Evolutionary conservation across 1,140 invertebrate genomes (phyloP), one percentile per base, ranked within the genome.

Genomic region (Diorhabda elongata): DNA sequence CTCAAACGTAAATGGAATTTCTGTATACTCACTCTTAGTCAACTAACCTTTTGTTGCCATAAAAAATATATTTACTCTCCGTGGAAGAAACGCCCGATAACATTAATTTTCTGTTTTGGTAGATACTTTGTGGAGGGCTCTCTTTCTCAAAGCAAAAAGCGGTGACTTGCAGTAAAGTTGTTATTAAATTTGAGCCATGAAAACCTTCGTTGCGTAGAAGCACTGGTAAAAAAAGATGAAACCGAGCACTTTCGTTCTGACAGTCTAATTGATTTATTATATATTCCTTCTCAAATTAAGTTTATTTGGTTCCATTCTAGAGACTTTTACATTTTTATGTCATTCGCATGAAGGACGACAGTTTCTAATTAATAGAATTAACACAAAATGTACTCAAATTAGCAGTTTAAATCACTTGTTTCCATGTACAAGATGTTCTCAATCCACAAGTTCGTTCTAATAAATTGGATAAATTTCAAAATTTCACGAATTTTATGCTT

Each of bases 151-250:
- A 60, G 58, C 58, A 60, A 60, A 60, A 60, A 60, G 26, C 58
- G 26, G 58, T 60, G 58, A 60, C 58, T 60, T 60, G 58, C 58
- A 60, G 26, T 60, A 60, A 60, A 60, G 58, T 60, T 60, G 42
- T 60, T 60, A 60, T 60, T 60, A 60, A 60, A 60, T 60, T 60
- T 60, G 58, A 42, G 8, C 58, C 26, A 26, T 60, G 26, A 58
- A 26, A 41, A 60, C 58, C 58, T 42, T 60, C 5, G 7, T 60
- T 7, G 42, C 26, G 26, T 26, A 26, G 26, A 26, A 26, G 26
- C 26, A 26, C 26, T 26, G 26, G 26, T 26, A 26, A 26, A 60
- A 60, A 60, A 60, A 60, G 26, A 58, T 9, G 26, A 11, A 9
- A 58, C 26, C 57, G 6, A 9, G 58, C 41, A 60, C 42, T 60